These are phyloP conservation scores for Sardinella longiceps DNA, from an alignment of 2,797 vertebrate genomes.

Conservation along the genomic window DNA sequence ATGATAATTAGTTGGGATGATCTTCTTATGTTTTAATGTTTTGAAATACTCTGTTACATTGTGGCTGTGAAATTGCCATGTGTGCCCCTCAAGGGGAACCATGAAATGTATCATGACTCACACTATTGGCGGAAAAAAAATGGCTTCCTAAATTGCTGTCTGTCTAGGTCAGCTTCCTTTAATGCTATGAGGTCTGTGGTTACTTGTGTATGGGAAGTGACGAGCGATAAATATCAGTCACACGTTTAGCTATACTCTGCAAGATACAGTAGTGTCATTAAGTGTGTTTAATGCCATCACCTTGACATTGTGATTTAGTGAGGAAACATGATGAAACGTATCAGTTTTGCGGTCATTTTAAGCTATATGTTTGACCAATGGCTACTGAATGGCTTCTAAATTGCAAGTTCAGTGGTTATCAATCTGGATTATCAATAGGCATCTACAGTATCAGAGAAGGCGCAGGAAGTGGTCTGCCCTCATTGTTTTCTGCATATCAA, in stretches of 20 bases:
- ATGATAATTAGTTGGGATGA: not conserved
- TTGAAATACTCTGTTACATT: not conserved
- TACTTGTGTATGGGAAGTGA: not conserved
- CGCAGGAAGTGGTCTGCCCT: too few species aligned
- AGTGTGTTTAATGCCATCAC: not conserved
- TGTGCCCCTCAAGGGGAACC: not conserved
- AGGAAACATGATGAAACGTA: not conserved
- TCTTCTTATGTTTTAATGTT: not conserved
- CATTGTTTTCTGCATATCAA: not conserved
- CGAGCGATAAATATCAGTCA: not conserved
- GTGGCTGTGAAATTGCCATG: not conserved
- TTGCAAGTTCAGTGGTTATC: not conserved
- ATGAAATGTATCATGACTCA: not conserved
- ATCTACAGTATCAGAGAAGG: not conserved
- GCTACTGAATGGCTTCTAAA: not conserved
- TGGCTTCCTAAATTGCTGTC: not conserved
- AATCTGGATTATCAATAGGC: not conserved
- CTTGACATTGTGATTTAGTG: not conserved
- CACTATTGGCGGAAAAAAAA: not conserved
- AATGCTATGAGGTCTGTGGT: not conserved
- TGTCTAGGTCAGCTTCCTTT: not conserved
- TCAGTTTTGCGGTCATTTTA: not conserved
- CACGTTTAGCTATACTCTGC: not conserved
- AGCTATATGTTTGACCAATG: not conserved
- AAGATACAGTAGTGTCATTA: not conserved